Base-by-base conservation (phyloP, 2,888 invertebrate genomes). In the Dolichopus griseipennis region DNA sequence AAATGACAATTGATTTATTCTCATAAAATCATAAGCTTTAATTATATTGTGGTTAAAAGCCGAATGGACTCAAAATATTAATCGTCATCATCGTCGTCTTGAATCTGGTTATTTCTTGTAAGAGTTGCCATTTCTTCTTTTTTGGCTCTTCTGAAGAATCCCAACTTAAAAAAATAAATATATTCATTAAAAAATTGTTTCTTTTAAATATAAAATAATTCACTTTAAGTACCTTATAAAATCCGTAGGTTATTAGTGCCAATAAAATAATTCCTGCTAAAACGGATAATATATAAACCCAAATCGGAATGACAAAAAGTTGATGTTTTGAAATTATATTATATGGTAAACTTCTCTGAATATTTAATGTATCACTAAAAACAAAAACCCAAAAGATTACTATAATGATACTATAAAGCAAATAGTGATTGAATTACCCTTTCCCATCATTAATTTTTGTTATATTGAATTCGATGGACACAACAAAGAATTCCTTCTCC, bases 71-170 rank as follows among this genome's bases (percentile, higher is more conserved):
- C 12, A 37, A 37, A 37, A 37, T 37, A 37, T 37, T 79, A 77
- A 15, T 75, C 76, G 72, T 75, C 75, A 3, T 75, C 74, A 68
- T 79, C 80, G 15, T 77, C 76, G 66, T 76, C 76, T 41, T 73
- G 64, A 20, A 64, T 63, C 71, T 72, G 70, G 71, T 72, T 71
- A 73, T 75, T 71, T 75, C 73, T 34, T 10, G 64, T 64, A 22
- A 64, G 33, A 9, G 15, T 64, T 37, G 33, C 78, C 73, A 84
- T 75, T 74, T 84, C 82, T 65, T 83, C 81, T 74, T 83, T 83
- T 68, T 78, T 82, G 21, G 77, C 74, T 64, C 85, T 78, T 68
- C 81, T 79, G 71, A 85, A 85, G 78, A 84, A 85, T 66, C 84
- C 84, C 70, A 77, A 72, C 83, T 83, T 70, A 67, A 69, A 69